Percentiles rank a stretch among this genome's conserved stretches.
Evolutionary conservation across 2,797 vertebrate genomes (phyloP).

Genomic region (Sardinella longiceps): DNA sequence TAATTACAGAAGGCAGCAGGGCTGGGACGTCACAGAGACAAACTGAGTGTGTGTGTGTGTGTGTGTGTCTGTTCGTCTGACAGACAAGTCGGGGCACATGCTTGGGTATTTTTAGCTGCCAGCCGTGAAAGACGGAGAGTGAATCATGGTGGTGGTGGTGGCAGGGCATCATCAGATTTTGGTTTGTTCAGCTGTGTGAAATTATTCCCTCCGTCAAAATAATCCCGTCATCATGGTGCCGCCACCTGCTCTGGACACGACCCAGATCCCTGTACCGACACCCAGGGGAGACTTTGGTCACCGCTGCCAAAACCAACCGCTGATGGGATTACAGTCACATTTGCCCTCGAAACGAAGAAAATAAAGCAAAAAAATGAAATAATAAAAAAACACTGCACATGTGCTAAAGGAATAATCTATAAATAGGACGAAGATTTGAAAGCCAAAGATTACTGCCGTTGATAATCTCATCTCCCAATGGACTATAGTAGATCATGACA

Average conservation of each 20-base stretch:
- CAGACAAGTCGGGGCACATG: not conserved
- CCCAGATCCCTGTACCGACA: not conserved
- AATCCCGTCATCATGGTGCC: not conserved
- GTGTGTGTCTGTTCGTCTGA: too few relatives aligned
- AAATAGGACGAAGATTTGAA: conserved; percentile 36
- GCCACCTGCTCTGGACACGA: not conserved
- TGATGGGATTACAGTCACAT: not conserved
- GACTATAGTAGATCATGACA: not conserved
- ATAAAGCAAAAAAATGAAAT: not conserved
- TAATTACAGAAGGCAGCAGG: not conserved
- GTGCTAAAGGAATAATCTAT: not conserved
- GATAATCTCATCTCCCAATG: conserved; percentile 36
- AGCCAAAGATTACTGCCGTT: conserved; percentile 48
- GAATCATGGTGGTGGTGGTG: not conserved
- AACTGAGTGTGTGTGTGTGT: too few relatives aligned
- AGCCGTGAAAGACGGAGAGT: not conserved
- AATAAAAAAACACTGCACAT: not conserved
- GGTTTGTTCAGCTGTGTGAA: not conserved
- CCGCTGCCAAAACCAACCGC: not conserved
- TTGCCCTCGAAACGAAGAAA: not conserved
- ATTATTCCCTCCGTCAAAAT: not conserved
- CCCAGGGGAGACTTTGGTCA: not conserved
- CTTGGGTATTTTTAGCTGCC: not conserved
- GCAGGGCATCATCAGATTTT: not conserved
- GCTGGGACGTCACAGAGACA: not conserved